Evolutionary conservation across 1,140 invertebrate species (phyloP).

Genomic region (Drosophila lacteicornis): DNA sequence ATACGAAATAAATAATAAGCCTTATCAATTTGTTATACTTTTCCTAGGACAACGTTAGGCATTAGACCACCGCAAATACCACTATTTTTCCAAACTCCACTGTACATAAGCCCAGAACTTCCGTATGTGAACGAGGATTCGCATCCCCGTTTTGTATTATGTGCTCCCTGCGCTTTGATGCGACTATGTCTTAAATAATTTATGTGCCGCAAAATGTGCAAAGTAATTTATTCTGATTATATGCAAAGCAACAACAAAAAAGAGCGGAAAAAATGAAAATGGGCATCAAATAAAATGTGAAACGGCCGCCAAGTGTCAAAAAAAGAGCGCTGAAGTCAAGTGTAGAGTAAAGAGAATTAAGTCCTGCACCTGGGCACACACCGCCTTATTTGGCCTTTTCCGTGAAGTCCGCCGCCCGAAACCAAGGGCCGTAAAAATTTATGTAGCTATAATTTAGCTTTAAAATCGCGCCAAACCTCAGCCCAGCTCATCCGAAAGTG

Average conservation of each 20-base stretch:
- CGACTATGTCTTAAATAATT: conserved; percentile 68
- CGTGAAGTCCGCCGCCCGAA: conserved; percentile 4
- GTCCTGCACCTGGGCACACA: conserved; percentile 64
- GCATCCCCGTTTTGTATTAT: conserved; percentile 13
- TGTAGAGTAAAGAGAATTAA: conserved; percentile 72
- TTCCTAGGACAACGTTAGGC: accelerated
- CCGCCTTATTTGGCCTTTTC: conserved; percentile 28
- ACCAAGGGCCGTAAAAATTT: conserved; percentile 73
- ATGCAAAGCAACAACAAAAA: conserved; percentile 55
- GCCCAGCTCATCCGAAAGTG: conserved; percentile 21
- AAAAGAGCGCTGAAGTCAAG: conserved; percentile 59
- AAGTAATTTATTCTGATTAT: conserved; percentile 82
- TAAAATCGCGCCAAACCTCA: conserved; percentile 64
- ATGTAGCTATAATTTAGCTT: conserved; percentile 77
- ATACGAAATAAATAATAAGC: no score
- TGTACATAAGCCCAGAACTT: background rate
- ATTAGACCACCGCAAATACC: no score
- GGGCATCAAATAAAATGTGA: conserved; percentile 72
- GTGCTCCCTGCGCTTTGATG: conserved; percentile 33
- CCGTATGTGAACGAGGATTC: background rate
- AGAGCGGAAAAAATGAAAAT: conserved; percentile 43
- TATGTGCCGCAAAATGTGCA: conserved; percentile 81
- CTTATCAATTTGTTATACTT: no score
- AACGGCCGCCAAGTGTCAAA: conserved; percentile 77
- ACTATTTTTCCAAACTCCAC: background rate